Evolutionary conservation across 1,140 invertebrate genomes (phyloP).

Genomic region (Hyles euphorbiae): DNA sequence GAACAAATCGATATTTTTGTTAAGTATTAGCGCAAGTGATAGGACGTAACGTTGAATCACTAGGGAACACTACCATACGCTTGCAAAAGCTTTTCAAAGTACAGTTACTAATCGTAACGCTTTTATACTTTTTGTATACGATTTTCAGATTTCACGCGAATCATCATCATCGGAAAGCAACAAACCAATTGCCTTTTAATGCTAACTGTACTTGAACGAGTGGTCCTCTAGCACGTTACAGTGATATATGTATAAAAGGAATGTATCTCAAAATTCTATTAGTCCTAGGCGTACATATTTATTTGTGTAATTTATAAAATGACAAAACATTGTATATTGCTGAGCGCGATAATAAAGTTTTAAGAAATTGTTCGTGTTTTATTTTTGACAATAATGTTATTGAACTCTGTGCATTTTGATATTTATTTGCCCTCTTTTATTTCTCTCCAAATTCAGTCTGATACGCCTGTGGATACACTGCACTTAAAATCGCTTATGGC

Average conservation of each 20-base stretch:
- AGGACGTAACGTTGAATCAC: conserved; percentile 3
- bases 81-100: background rate
- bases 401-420: no score
- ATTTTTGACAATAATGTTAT: background rate
- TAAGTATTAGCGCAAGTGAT: conserved; percentile 51
- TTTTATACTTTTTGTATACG: no score
- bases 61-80: background rate
- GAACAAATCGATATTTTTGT: conserved; percentile 30
- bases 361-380: conserved; percentile 12
- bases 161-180: no score
- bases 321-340: conserved; percentile 33
- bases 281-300: conserved; percentile 38
- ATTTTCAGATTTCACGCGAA: no score
- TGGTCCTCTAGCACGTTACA: no score
- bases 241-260: conserved; percentile 23
- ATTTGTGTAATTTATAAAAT: conserved; percentile 42
- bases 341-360: conserved; percentile 30
- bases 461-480: no score
- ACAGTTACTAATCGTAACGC: conserved; percentile 2
- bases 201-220: no score
- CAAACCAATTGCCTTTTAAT: no score
- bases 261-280: conserved; percentile 28
- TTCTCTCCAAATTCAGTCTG: no score
- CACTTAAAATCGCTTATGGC: no score
- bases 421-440: no score